Base-by-base conservation (phyloP, 1,140 invertebrate genomes). In the Idris sp. region DNA sequence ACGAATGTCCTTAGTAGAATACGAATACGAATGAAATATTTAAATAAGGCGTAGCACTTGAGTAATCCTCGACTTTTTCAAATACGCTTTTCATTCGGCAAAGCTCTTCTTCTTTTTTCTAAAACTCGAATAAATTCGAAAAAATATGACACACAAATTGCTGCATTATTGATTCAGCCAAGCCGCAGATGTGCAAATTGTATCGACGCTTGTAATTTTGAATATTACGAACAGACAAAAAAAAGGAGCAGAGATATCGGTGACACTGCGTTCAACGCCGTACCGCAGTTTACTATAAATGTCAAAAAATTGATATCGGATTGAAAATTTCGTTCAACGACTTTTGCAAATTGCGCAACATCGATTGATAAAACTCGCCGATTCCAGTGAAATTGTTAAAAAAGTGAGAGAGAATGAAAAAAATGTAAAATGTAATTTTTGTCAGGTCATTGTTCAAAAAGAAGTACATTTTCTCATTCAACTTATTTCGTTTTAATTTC, bases 1-100 rank as follows among this genome's bases (percentile, higher is more conserved):
- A 75, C 69, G 74, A 80, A 79, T 75, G 72, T 78, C 56, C 62
- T 69, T 69, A 75, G 40, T 51, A 41, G 64, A 76, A 73, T 74
- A 79, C 65, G 61, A 75, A 75, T 76, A 80, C 65, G 64, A 79
- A 81, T 82, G 77, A 80, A 80, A 81, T 81, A 82, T 81, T 80
- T 79, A 81, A 77, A 78, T 78, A 76, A 78, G 75, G 54, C 40
- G 40, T 38, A 69, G 65, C 54, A 61, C 46, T 68, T 49, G 51
- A 68, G 51, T 68, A 68, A 68, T 68, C 64, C 62, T 49, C 68
- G 30, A 72, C 56, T 62, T 72, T 72, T 72, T 62, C 33, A 62
- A 72, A 54, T 72, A 56, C 67, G 58, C 36, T 72, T 72, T 72
- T 48, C 36, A 25, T 56, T 59, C 26, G 26, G 26, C 18, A 7